Conservation (phyloP, 2,888 invertebrate genomes). For the Cheilosia scutellata region DNA sequence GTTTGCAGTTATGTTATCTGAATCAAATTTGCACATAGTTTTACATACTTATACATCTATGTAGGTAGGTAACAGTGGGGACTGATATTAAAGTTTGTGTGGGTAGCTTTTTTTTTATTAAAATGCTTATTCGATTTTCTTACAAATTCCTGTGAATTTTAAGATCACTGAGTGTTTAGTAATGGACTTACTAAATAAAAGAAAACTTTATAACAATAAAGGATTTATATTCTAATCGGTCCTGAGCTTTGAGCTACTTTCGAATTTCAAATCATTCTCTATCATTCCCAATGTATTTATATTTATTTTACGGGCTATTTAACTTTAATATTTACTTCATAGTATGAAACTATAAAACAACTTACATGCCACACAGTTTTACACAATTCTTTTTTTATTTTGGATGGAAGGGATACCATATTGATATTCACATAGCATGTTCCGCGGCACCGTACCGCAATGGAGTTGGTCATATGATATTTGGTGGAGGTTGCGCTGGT, state of each 20-base stretch:
- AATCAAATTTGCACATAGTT: slow-evolving; percentile 3
- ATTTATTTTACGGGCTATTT: slow-evolving; percentile 33
- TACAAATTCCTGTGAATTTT: not conserved
- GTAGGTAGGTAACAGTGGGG: not conserved
- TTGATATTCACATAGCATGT: slow-evolving; percentile 80
- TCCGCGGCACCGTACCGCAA: slow-evolving; percentile 84
- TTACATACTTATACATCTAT: not conserved
- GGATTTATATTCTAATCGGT: not conserved
- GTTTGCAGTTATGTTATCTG: slow-evolving; percentile 14
- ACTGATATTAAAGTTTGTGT: not conserved
- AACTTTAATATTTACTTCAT: slow-evolving; percentile 59
- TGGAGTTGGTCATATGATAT: slow-evolving; percentile 84
- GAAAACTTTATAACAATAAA: no score
- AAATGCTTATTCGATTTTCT: not conserved
- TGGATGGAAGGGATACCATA: slow-evolving; percentile 44
- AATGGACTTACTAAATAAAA: not conserved
- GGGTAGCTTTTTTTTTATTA: not conserved
- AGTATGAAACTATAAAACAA: slow-evolving; percentile 66
- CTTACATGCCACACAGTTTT: slow-evolving; percentile 33
- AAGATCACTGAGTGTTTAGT: not conserved
- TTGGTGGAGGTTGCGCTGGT: slow-evolving; percentile 80
- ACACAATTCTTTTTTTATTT: slow-evolving; percentile 17
- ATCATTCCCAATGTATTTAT: not conserved
- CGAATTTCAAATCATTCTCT: not conserved
- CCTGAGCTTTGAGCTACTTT: not conserved